phyloP scores from a whole-genome alignment of 2,797 vertebrate species.

The Acipenser transmontanus region DNA sequence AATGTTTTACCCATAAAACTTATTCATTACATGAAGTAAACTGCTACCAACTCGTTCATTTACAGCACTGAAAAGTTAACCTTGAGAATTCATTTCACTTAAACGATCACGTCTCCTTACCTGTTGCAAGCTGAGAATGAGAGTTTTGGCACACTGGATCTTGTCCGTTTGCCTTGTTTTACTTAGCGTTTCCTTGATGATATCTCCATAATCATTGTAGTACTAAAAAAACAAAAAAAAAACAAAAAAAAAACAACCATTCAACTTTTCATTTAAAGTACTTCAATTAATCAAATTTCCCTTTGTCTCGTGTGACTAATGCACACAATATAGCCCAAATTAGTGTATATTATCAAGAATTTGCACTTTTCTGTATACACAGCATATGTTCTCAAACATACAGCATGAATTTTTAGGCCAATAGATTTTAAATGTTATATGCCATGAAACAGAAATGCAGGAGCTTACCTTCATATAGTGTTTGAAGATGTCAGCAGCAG shows the following conservation, averaged over 20 bases:
- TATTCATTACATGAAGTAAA: too few relatives aligned
- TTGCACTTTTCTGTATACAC: too few relatives aligned
- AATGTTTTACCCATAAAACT: too few relatives aligned
- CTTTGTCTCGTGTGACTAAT: background rate
- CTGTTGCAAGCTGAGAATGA: constrained; percentile 98
- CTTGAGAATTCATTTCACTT: constrained; percentile 8
- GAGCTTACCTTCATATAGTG: constrained; percentile 97
- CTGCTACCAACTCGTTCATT: too few relatives aligned
- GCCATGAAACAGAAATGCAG: background rate
- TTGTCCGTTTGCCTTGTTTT: constrained; percentile 98
- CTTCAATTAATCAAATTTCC: background rate
- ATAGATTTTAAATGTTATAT: background rate
- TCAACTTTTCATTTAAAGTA: constrained; percentile 4
- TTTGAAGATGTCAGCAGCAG: constrained; percentile 97
- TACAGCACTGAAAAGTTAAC: background rate
- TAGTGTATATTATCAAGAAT: too few relatives aligned
- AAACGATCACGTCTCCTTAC: constrained; percentile 53
- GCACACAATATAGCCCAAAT: too few relatives aligned
- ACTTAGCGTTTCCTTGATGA: constrained; percentile 98
- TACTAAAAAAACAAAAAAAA: constrained; percentile 62
- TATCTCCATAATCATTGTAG: constrained; percentile 98
- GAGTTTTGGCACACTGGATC: constrained; percentile 97
- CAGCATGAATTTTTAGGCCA: background rate
- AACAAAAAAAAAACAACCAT: background rate
- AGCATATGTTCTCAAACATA: too few relatives aligned